Base-by-base conservation (phyloP, 2,888 invertebrate species). In the Metacarcinus magister region DNA sequence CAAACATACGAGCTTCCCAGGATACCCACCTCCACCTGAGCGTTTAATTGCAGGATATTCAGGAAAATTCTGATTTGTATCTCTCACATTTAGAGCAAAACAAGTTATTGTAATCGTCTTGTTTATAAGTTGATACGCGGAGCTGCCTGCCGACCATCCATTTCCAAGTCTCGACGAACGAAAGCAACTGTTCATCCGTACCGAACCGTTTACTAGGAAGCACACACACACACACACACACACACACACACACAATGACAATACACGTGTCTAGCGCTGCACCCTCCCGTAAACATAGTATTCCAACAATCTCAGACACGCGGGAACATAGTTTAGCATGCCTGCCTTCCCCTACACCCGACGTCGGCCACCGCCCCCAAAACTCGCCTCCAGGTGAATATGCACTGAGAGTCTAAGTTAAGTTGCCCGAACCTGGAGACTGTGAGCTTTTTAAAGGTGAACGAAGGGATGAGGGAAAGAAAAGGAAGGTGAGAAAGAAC, bases 311-410 rank as follows among this genome's bases (percentile, higher is more conserved):
- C n/a, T 75, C 28, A 75, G 75, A 75, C 75, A 8, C 75, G 5
- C 54, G 75, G 75, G 75, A 75, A 75, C n/a, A 23, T 7, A 23
- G 67, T 10, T 28, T 28, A 28, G 75, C 28, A 8, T 13, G 54
- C 8, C 54, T 54, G 54, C 54, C 54, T 16, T 16, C 75, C 10
- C 75, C 75, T 28, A 28, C 75, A 28, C 75, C 75, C 28, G 28
- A 75, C 75, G 7, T 23, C 75, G 10, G 28, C 75, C 75, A 75
- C 75, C n/a, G 75, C 75, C 75, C 75, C 75, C 75, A 28, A 75
- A 28, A 75, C 75, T n/a, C 75, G 75, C 75, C 75, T 2, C 28
- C n/a, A 75, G 75, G 75, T 75, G 75, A 75, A 75, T 75, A 75
- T 75, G 75, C 75, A 75, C 75, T 75, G n/a, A 28, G 75, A n/a